Evolutionary conservation across 1,140 invertebrate genomes (phyloP).

Genomic region (Portunus trituberculatus): DNA sequence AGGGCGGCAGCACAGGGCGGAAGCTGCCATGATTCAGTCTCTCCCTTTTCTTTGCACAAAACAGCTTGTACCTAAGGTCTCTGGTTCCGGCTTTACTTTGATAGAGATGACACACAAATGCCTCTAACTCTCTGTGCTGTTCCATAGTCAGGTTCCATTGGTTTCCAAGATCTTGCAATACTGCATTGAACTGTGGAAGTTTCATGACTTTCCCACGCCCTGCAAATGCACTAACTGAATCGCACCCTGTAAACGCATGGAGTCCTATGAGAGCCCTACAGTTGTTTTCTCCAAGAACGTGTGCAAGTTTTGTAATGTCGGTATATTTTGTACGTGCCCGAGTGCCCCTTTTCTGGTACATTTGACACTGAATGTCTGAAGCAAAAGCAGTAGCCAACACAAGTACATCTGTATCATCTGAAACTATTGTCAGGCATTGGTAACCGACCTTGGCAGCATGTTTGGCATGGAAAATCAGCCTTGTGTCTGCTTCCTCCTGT

Average conservation of each 20-base stretch:
- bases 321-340: neutral
- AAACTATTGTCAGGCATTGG: neutral
- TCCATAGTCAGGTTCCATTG: slow-evolving; percentile 28
- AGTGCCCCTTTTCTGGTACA: slow-evolving; percentile 29
- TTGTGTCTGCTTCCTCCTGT: slow-evolving; percentile 43
- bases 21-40: slow-evolving; percentile 52
- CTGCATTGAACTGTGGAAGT: neutral
- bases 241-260: slow-evolving; percentile 58
- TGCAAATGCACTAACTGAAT: slow-evolving; percentile 52
- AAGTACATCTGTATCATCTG: slow-evolving; percentile 51
- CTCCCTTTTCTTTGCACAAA: slow-evolving; percentile 4
- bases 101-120: slow-evolving; percentile 26
- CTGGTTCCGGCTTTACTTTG: neutral
- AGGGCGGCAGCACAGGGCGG: slow-evolving; percentile 46
- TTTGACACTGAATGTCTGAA: neutral
- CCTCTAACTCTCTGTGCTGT: neutral
- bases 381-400: neutral
- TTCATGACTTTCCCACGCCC: slow-evolving; percentile 28
- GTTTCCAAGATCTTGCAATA: slow-evolving; percentile 1
- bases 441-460: neutral
- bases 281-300: slow-evolving; percentile 15
- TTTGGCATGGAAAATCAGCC: neutral
- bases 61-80: slow-evolving; percentile 44
- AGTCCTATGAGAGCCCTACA: slow-evolving; percentile 24
- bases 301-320: slow-evolving; percentile 2